These are phyloP conservation scores for Clivina fossor DNA, from an alignment of 2,888 invertebrate genomes.

Conservation along the genomic window DNA sequence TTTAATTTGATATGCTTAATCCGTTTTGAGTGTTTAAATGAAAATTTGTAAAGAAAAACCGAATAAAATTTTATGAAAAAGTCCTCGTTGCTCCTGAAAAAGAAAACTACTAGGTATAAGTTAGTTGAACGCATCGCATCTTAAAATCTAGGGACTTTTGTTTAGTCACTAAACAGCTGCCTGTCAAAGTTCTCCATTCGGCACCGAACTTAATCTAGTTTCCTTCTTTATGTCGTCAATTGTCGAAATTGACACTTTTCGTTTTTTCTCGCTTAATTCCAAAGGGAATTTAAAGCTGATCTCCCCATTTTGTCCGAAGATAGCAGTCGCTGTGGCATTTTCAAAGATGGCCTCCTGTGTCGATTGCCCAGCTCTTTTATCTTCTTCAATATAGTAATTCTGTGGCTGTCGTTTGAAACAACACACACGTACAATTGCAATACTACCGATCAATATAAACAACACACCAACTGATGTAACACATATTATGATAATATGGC, in stretches of 20 bases:
- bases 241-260: constrained; percentile 51
- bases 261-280: constrained; percentile 46
- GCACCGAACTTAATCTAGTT: constrained; percentile 45
- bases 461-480: constrained; percentile 55
- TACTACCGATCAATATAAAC: constrained; percentile 51
- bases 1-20: too few species aligned
- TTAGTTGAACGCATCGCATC: too few species aligned
- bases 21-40: neutral
- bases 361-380: constrained; percentile 44
- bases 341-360: constrained; percentile 49
- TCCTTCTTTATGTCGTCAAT: constrained; percentile 53
- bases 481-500: constrained; percentile 53
- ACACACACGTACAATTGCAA: constrained; percentile 55
- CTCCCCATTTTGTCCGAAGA: constrained; percentile 54
- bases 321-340: constrained; percentile 49
- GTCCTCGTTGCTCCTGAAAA: too few species aligned
- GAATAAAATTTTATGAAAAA: too few species aligned
- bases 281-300: constrained; percentile 63
- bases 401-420: constrained; percentile 71
- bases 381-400: constrained; percentile 72
- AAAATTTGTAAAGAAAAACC: neutral
- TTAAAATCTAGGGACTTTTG: too few species aligned
- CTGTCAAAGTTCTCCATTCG: constrained; percentile 45
- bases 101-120: too few species aligned
- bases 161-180: too few species aligned